Evolutionary conservation across 2,888 invertebrate species (phyloP).

Genomic region (Lucinisca nassula): DNA sequence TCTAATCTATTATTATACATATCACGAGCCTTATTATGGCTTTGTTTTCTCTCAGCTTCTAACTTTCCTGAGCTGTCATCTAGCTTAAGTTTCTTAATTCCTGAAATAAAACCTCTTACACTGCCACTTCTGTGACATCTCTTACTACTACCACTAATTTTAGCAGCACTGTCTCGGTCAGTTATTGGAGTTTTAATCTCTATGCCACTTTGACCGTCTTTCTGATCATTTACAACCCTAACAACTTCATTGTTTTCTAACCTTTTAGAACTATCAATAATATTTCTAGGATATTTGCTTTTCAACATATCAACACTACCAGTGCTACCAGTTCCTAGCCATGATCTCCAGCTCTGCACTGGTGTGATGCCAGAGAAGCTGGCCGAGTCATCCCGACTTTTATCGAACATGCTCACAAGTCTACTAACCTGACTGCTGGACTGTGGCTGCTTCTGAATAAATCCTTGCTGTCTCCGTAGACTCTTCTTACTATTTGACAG

Average conservation of each 20-base stretch:
- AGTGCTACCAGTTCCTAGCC: too few relatives aligned
- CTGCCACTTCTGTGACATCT: neutral
- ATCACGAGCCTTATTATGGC: too few relatives aligned
- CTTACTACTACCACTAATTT: neutral
- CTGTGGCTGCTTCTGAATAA: constrained; percentile 73
- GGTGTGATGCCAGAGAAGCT: neutral
- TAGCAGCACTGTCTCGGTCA: neutral
- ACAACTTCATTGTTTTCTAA: too few relatives aligned
- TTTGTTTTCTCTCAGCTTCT: neutral
- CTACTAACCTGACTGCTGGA: constrained; percentile 74
- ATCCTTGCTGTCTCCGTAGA: constrained; percentile 74
- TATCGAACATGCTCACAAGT: constrained; percentile 70
- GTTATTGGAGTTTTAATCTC: neutral
- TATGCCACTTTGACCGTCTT: too few relatives aligned
- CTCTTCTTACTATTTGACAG: constrained; percentile 56
- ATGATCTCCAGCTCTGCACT: constrained; percentile 2
- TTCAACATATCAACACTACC: neutral
- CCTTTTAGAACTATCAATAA: too few relatives aligned
- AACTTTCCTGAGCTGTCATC: neutral
- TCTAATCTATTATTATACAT: too few relatives aligned
- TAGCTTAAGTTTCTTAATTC: neutral
- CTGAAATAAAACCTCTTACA: neutral
- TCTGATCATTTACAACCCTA: too few relatives aligned
- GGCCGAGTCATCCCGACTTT: constrained; percentile 28
- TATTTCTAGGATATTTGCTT: neutral